Evolutionary conservation across 2,113 vertebrate species (phyloP).

Genomic region (Eulemur macaco): DNA sequence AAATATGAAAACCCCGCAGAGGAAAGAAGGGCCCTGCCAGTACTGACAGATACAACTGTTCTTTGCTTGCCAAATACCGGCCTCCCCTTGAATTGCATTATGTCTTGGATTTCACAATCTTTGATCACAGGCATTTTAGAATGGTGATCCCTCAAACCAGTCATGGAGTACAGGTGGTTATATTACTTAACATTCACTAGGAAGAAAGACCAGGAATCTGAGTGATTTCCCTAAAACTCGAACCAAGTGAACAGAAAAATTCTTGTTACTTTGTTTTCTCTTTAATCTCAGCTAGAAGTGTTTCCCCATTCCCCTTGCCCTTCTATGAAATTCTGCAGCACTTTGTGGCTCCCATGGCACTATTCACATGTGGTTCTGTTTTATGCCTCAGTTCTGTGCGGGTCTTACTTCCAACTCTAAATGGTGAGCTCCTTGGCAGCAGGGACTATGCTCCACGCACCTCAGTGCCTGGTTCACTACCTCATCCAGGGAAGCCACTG

Average conservation of each 20-base stretch:
- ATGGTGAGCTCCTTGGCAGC: not conserved
- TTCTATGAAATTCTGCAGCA: not conserved
- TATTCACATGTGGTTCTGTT: not conserved
- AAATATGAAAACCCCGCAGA: not conserved
- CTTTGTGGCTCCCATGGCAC: not conserved
- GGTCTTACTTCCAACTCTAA: not conserved
- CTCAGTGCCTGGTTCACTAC: not conserved
- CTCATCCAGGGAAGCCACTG: not conserved
- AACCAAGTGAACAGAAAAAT: not conserved
- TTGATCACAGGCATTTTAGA: not conserved
- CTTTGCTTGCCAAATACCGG: not conserved
- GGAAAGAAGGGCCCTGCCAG: not conserved
- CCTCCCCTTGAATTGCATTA: not conserved
- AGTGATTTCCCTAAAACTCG: not conserved
- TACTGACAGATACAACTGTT: not conserved
- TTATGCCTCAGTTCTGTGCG: not conserved
- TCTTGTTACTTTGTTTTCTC: not conserved
- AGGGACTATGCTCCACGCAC: not conserved
- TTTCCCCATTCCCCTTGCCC: not conserved
- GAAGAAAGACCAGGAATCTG: not conserved
- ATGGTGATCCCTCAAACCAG: not conserved
- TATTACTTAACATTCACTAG: constrained; percentile 2
- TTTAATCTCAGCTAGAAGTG: not conserved
- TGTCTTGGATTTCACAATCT: constrained; percentile 3
- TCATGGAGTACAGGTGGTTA: not conserved